These are phyloP conservation scores for Zophobas morio DNA, from an alignment of 1,140 invertebrate genomes.

Conservation along the genomic window DNA sequence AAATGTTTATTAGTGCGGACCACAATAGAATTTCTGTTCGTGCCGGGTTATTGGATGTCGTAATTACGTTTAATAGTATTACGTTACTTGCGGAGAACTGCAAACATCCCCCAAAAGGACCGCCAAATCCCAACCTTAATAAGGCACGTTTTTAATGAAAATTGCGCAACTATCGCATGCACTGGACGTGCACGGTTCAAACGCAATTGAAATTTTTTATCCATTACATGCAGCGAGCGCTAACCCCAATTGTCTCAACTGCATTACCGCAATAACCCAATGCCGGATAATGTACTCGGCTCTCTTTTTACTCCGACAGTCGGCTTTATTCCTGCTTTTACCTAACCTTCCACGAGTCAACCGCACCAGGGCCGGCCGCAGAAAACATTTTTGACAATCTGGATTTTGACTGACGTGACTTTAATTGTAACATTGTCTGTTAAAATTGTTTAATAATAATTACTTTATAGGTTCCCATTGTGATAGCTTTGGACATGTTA, in stretches of 20 bases:
- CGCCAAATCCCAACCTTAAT: constrained; percentile 26
- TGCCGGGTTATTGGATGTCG: constrained; percentile 35
- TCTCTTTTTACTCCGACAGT: constrained; percentile 22
- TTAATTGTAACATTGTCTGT: too few relatives aligned
- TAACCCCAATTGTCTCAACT: constrained; percentile 30
- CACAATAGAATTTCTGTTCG: constrained; percentile 34
- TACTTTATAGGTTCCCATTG: too few relatives aligned
- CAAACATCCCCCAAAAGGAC: constrained; percentile 35
- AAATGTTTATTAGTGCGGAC: constrained; percentile 39
- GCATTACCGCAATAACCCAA: constrained; percentile 35
- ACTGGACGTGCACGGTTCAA: constrained; percentile 11
- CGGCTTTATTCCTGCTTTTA: constrained; percentile 16
- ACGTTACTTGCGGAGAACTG: constrained; percentile 21
- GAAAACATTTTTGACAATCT: too few relatives aligned
- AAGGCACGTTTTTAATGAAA: constrained; percentile 40
- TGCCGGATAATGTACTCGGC: constrained; percentile 14
- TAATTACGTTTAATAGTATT: constrained; percentile 35
- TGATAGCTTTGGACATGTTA: too few relatives aligned
- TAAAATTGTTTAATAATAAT: too few relatives aligned
- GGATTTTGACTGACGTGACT: too few relatives aligned
- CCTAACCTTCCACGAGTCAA: constrained; percentile 1
- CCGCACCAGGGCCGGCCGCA: neutral
- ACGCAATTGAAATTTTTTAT: constrained; percentile 29
- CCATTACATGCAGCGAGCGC: constrained; percentile 33
- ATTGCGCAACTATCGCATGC: constrained; percentile 35